phyloP scores from a whole-genome alignment of 2,797 vertebrate genomes.

The Anomalospiza imberbis region DNA sequence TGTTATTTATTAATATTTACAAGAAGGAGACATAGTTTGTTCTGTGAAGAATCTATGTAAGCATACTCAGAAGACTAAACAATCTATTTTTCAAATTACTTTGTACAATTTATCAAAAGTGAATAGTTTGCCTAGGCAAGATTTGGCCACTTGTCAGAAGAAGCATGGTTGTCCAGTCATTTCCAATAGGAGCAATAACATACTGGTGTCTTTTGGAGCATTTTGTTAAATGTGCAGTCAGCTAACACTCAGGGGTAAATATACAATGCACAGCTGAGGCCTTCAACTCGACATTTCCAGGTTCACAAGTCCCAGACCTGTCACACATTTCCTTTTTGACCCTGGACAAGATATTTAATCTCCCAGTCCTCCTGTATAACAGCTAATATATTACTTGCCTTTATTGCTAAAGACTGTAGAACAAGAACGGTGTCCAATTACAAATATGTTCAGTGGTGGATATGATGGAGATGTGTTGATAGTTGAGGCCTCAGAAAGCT shows the following conservation, averaged over 20 bases:
- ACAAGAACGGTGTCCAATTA: conserved; percentile 31
- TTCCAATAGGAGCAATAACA: neutral
- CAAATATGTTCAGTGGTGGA: neutral
- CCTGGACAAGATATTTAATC: conserved; percentile 36
- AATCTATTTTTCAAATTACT: conserved; percentile 14
- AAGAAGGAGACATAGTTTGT: neutral
- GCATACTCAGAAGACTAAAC: conserved; percentile 2
- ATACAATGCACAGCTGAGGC: neutral
- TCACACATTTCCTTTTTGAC: conserved; percentile 45
- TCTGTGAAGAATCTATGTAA: neutral
- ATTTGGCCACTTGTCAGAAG: conserved; percentile 14
- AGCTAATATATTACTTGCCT: conserved; percentile 39
- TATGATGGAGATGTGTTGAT: conserved; percentile 12
- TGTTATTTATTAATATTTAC: conserved; percentile 36
- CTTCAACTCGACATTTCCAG: neutral
- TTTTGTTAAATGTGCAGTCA: conserved; percentile 29
- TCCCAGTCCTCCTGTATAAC: conserved; percentile 2
- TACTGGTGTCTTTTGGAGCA: neutral
- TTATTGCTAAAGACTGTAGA: conserved; percentile 12
- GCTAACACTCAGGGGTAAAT: conserved; percentile 32
- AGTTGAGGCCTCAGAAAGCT: neutral
- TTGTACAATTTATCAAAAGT: neutral
- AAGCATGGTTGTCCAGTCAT: neutral
- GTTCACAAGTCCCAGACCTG: conserved; percentile 50
- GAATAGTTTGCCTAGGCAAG: neutral